phyloP scores from a whole-genome alignment of 23 tunicate genomes.

The Styela plicata region DNA sequence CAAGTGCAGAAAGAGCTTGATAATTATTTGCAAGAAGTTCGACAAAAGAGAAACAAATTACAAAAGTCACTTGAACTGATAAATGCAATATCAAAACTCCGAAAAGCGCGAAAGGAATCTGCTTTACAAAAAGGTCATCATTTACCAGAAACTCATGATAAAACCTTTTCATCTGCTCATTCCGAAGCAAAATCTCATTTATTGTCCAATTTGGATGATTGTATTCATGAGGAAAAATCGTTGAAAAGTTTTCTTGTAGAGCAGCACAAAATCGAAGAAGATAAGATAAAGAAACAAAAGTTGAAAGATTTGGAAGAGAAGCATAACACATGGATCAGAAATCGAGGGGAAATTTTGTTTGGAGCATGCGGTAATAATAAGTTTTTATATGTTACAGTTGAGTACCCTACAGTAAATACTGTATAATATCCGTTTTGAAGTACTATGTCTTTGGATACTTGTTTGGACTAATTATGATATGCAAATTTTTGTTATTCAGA shows the following conservation, averaged over 20 bases:
- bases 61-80: slow-evolving; percentile 42
- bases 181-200: not conserved
- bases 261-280: slow-evolving; percentile 48
- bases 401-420: not conserved
- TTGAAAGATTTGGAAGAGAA: slow-evolving; percentile 15
- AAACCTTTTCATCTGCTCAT: slow-evolving; percentile 14
- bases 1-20: slow-evolving; percentile 64
- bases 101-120: slow-evolving; percentile 44
- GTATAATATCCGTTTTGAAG: not conserved
- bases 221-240: slow-evolving; percentile 31
- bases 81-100: slow-evolving; percentile 39
- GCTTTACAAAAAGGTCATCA: slow-evolving; percentile 35
- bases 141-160: not conserved
- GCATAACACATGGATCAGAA: slow-evolving; percentile 27
- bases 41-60: slow-evolving; percentile 32
- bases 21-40: slow-evolving; percentile 56
- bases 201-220: not conserved
- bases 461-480: no score
- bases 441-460: no score
- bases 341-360: slow-evolving; percentile 44
- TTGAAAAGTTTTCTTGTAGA: slow-evolving; percentile 45
- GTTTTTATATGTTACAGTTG: not conserved
- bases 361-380: slow-evolving; percentile 50
- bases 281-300: slow-evolving; percentile 17
- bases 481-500: no score